A percentile compares a stretch with the other conserved stretches of the same genome.
These are phyloP conservation scores for Luperina testacea DNA, from an alignment of 2,888 invertebrate species.

Conservation along the genomic window DNA sequence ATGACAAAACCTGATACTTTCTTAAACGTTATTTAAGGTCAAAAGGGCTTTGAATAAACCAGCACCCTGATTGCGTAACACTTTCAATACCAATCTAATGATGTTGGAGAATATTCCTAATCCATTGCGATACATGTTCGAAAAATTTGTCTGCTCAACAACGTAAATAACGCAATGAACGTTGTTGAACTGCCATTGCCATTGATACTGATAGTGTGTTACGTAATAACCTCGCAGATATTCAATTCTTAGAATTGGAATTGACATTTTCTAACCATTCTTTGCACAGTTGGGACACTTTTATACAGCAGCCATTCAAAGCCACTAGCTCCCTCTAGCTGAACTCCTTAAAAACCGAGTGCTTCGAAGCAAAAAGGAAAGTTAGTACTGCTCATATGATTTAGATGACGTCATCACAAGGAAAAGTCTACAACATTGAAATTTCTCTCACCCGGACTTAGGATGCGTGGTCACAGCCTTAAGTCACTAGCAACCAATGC, in stretches of 20 bases:
- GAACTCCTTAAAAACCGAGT: background rate
- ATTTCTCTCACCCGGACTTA: constrained; percentile 55
- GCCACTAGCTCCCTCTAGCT: background rate
- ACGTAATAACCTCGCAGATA: too few relatives aligned
- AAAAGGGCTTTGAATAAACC: background rate
- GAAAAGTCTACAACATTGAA: constrained; percentile 44
- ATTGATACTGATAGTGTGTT: too few relatives aligned
- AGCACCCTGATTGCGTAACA: too few relatives aligned
- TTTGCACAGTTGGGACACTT: background rate
- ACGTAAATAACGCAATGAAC: too few relatives aligned
- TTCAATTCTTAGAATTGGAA: background rate
- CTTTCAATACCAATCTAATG: too few relatives aligned
- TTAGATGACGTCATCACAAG: constrained; percentile 44
- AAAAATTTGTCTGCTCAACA: too few relatives aligned
- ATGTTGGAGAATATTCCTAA: too few relatives aligned
- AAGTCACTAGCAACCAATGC: constrained; percentile 21
- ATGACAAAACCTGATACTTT: background rate
- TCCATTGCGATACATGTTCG: too few relatives aligned
- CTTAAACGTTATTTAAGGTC: background rate
- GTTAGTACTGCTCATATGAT: constrained; percentile 16
- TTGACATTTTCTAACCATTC: background rate
- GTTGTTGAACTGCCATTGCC: too few relatives aligned
- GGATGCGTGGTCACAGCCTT: constrained; percentile 50
- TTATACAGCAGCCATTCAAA: background rate
- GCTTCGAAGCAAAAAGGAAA: constrained; percentile 28